A percentile compares a stretch with the other conserved stretches of the same genome.
These are phyloP conservation scores for Oplegnathus fasciatus DNA, from an alignment of 2,113 vertebrate genomes.

Conservation along the genomic window DNA sequence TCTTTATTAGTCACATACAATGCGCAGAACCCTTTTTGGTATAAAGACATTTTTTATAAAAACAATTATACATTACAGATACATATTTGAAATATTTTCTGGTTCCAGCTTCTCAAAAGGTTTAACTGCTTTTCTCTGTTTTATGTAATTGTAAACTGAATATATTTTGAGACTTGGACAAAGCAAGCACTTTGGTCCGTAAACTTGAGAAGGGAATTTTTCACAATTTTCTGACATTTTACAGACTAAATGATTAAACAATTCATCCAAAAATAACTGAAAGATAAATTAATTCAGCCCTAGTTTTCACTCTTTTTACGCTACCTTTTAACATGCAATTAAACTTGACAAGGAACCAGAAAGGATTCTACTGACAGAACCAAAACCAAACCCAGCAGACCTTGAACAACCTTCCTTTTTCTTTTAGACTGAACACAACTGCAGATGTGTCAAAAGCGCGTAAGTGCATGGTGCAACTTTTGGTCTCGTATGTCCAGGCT, in stretches of 20 bases:
- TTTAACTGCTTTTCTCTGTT: not conserved
- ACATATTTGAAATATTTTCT: not conserved
- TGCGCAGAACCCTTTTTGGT: not conserved
- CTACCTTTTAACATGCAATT: too few species aligned
- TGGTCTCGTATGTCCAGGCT: slow-evolving; percentile 14
- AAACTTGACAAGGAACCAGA: not conserved
- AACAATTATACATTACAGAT: too few species aligned
- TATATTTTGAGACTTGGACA: not conserved
- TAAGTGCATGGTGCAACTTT: not conserved
- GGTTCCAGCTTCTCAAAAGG: not conserved
- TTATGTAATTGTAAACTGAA: not conserved
- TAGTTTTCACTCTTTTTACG: not conserved
- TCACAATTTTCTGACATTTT: not conserved
- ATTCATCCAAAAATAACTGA: too few species aligned
- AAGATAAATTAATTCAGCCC: not conserved
- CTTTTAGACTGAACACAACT: not conserved
- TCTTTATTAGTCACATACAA: not conserved
- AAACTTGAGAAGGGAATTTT: not conserved
- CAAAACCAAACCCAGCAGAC: too few species aligned
- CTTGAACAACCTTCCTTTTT: not conserved
- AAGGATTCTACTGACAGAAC: too few species aligned
- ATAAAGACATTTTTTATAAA: too few species aligned
- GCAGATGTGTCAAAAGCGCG: not conserved
- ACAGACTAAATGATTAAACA: not conserved
- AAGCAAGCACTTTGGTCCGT: not conserved